Percentiles rank a stretch among this genome's conserved stretches.
Conservation (phyloP, 2,113 vertebrate species). For the Aplodontia rufa region DNA sequence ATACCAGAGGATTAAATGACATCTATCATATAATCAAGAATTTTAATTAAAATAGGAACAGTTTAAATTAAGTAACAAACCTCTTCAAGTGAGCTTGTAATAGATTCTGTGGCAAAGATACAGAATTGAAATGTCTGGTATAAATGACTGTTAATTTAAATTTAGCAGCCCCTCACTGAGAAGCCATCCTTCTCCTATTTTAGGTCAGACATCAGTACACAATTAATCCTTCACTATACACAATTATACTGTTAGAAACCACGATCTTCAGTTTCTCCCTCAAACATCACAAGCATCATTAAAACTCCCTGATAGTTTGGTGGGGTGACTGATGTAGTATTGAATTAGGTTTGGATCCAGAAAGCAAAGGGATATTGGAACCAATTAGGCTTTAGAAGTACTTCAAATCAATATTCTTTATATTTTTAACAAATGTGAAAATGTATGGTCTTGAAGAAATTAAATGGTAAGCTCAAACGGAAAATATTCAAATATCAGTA, state of each 20-base stretch:
- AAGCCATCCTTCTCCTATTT: neutral
- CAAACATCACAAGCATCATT: neutral
- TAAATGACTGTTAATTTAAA: neutral
- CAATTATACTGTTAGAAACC: neutral
- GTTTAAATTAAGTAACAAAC: neutral
- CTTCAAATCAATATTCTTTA: neutral
- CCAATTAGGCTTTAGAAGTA: neutral
- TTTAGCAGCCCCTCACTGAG: neutral
- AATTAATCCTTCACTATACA: neutral
- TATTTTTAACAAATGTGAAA: neutral
- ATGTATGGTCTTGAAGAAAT: neutral
- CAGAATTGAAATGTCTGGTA: neutral
- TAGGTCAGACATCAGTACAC: neutral
- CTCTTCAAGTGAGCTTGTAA: neutral
- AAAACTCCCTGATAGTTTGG: neutral
- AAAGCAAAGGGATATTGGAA: neutral
- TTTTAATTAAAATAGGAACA: neutral
- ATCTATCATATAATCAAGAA: neutral
- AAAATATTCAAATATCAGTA: neutral
- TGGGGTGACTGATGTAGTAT: neutral
- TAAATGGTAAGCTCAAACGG: neutral
- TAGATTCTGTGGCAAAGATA: neutral
- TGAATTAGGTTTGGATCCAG: neutral
- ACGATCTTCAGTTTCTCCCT: neutral
- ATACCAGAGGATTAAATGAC: neutral